Base-by-base conservation (phyloP, 2,888 invertebrate genomes). In the Pollenia labialis region DNA sequence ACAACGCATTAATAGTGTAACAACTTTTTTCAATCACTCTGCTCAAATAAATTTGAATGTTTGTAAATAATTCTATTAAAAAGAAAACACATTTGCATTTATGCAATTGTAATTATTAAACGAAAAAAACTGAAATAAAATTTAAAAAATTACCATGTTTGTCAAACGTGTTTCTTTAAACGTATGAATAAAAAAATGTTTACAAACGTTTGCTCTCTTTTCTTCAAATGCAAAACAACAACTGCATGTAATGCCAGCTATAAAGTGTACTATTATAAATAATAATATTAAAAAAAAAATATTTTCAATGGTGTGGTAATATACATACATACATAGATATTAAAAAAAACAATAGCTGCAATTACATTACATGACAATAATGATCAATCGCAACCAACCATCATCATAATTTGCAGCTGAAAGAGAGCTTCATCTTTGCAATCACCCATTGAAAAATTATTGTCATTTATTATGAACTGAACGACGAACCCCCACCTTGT, bases 151-250 rank as follows among this genome's bases (percentile, higher is more conserved):
- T 60, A 14, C 79, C 79, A 80, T 74, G 66, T 85, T 85, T 80
- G 79, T 85, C 84, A 80, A 80, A 85, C 84, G n/a, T 80, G 84
- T 85, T 85, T 79, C 46, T 16, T 40, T 14, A 4, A 64, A 32
- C 2, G 10, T 14, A 16, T 42, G 44, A 44, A 23, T 2, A 56
- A 46, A 54, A 42, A 44, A 77, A 40, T 44, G 40, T 16, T 2
- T 23, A 58, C 50, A 75, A 75, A 11, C 46, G 62, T 74, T 66
- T 69, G 46, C 48, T 74, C 60, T 74, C 12, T 52, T 66, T 42
- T 32, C 52, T 50, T 12, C 46, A 54, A 1, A n/a, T 48, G 56
- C 16, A 80, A 60, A 60, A 52, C 42, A 66, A 66, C 50, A 52
- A 62, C 52, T 69, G 50, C 62, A 32, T 80, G 72, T 62, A 71